Evolutionary conservation across 2,113 vertebrate species (phyloP), one percentile per base, ranked within the genome.

Genomic region (Anser cygnoides): DNA sequence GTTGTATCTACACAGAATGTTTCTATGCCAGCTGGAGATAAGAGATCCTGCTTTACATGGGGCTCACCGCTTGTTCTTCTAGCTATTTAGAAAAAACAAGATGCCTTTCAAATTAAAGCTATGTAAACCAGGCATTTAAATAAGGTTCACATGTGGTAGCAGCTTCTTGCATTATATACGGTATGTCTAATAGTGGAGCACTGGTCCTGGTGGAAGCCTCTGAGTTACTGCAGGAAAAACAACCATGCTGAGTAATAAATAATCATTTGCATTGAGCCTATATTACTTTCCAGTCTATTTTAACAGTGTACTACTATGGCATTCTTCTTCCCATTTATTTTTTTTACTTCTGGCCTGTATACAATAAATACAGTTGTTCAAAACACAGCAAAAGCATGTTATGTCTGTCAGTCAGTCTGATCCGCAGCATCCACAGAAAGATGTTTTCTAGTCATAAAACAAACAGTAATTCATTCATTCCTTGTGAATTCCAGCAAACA

Each of bases 401-500:
- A 28, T 17, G n/a, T 84, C 1, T 75, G 46, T 94, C 82, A 77
- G 33, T 57, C 79, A 78, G 57, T 62, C 58, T 52, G 83, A 93
- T n/a, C 83, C 86, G 90, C 68, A 87, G 73, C 76, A 89, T 90
- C 90, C 41, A 79, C 1, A 26, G 79, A 84, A 96, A 94, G 92
- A 94, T 82, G 88, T 87, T 95, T 96, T 79, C 77, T 73, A 90
- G 77, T 75, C 80, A 65, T 66, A 94, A 91, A 93, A 54, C 62
- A 86, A 90, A 95, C 78, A 96, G 86, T 26, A 79, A 90, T 74
- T 93, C 92, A 96, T 92, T 95, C 90, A 91, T 88, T 68, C 92
- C 80, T 89, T 84, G 73, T 79, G 90, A 90, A 95, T 96, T 79
- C 96, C 96, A 84, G 80, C 76, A 89, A 94, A 96, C 90, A 85